Base-by-base conservation (phyloP, 2,888 invertebrate genomes). In the Pocota personata region DNA sequence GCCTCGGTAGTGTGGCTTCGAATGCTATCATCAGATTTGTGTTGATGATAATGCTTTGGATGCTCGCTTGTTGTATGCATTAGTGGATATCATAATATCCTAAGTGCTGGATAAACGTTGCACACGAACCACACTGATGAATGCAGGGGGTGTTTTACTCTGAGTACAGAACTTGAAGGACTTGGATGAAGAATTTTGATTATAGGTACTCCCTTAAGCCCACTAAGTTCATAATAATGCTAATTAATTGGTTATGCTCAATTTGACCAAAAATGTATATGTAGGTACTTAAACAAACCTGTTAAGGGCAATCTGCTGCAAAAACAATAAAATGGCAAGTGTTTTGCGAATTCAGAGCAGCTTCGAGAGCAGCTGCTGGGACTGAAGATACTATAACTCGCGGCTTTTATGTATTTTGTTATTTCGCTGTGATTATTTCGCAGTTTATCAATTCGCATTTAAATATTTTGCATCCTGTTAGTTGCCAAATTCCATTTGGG, bases 11-110 rank as follows among this genome's bases (percentile, higher is more conserved):
- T 58, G 75, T 55, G 69, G 52, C 55, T 57, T 69, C 50, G 58
- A 77, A 77, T 64, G 57, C 35, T 80, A 73, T 58, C 66, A 73
- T 66, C 21, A 69, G 77, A 82, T 82, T 77, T 71, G 64, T 62
- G 57, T 48, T 40, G 62, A 71, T 64, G 57, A 50, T 77, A 58
- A 77, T 69, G 71, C 48, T 30, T 27, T 8, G 16, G 58, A 76
- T 62, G 62, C 57, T 77, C 16, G 40, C 19, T 71, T 77, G 57
- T 71, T 57, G 57, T 71, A 32, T 40, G 64, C 62, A 64, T 40
- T 32, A 71, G 48, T 60, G 37, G 50, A 69, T 62, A 69, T 82
- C 71, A 71, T 71, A 71, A 64, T 71, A 71, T 50, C 57, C 37
- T 52, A 30, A 69, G 69, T 76, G 60, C 60, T 60, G 52, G 52